Evolutionary conservation across 2,113 vertebrate genomes (phyloP), one percentile per base, ranked within the genome.

Genomic region (Entelurus aequoreus): DNA sequence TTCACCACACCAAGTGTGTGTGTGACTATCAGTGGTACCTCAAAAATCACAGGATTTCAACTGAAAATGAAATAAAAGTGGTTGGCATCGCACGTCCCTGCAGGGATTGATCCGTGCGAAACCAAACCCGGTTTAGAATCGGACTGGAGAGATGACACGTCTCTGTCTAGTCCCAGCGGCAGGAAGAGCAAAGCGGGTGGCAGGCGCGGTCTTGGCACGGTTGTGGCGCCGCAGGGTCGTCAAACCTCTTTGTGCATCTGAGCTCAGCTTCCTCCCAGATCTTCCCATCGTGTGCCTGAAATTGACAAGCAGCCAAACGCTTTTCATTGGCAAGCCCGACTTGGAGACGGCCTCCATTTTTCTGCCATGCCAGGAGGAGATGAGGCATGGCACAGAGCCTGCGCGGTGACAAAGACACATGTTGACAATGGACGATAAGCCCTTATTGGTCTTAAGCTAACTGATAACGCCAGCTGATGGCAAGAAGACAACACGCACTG

Each of bases 401-500:
- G 46, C n/a, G 1, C 46, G 14, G 2, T 38, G 21, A 66, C 68
- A 54, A n/a, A 12, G 47, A 12, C 14, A 49, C 47, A 54, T 7
- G 14, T 49, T 47, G 37, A 64, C 53, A 49, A 47, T 71, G 12
- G 78, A 78, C 77, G 68, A 77, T 74, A 8, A 51, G 72, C 66
- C 77, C 71, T 5, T 13, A 68, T 72, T 59, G 4, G 42, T 69
- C 14, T 65, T 69, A 60, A 71, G 68, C 70, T 73, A 65, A 82
- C 68, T 78, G 61, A 65, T 48, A 57, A 71, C 68, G 55, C 64
- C 60, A 65, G 73, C 5, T 4, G 6, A 4, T 54, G 53, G 54
- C 62, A 54, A 61, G 60, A 51, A 66, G 58, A 65, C 40, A 60
- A 54, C 54, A 35, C 8, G 12, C 13, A 54, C 5, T 7, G 14